Evolutionary conservation across 2,888 invertebrate genomes (phyloP).

Genomic region (Diloba caeruleocephala): DNA sequence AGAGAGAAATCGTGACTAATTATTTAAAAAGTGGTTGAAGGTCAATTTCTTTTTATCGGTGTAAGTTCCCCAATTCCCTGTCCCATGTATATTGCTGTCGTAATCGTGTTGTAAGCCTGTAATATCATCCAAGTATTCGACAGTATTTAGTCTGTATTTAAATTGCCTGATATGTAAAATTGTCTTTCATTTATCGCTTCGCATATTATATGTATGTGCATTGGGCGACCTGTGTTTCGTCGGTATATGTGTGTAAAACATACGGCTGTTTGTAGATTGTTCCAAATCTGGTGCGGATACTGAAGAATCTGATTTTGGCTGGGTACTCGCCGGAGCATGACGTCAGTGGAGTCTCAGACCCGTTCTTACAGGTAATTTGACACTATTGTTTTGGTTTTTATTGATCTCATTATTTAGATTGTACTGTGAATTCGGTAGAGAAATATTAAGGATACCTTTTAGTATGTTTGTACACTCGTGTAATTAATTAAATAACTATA

Average conservation of each 20-base stretch:
- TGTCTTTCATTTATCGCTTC: slow-evolving; percentile 65
- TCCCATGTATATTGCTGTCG: slow-evolving; percentile 58
- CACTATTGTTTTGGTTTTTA: not conserved
- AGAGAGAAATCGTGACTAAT: slow-evolving; percentile 52
- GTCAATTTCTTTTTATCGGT: slow-evolving; percentile 44
- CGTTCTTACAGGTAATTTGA: slow-evolving; percentile 97
- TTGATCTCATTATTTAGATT: too few species aligned
- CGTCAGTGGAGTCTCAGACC: slow-evolving; percentile 99
- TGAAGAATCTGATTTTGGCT: slow-evolving; percentile 99
- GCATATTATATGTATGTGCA: slow-evolving; percentile 69
- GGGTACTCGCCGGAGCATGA: slow-evolving; percentile 99
- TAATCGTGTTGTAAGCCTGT: slow-evolving; percentile 55
- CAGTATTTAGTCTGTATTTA: slow-evolving; percentile 61
- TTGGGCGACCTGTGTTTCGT: slow-evolving; percentile 51
- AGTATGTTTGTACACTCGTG: too few species aligned
- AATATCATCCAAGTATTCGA: slow-evolving; percentile 40
- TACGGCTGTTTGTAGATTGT: slow-evolving; percentile 94
- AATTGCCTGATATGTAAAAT: slow-evolving; percentile 58
- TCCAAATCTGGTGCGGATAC: slow-evolving; percentile 98
- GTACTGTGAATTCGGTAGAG: too few species aligned
- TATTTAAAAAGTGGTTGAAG: slow-evolving; percentile 44
- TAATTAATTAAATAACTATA: too few species aligned
- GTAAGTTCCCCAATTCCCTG: slow-evolving; percentile 48
- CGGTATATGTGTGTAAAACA: slow-evolving; percentile 44
- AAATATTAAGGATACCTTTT: too few species aligned